Conservation (phyloP, 2,797 vertebrate species). For the Ispidina picta region DNA sequence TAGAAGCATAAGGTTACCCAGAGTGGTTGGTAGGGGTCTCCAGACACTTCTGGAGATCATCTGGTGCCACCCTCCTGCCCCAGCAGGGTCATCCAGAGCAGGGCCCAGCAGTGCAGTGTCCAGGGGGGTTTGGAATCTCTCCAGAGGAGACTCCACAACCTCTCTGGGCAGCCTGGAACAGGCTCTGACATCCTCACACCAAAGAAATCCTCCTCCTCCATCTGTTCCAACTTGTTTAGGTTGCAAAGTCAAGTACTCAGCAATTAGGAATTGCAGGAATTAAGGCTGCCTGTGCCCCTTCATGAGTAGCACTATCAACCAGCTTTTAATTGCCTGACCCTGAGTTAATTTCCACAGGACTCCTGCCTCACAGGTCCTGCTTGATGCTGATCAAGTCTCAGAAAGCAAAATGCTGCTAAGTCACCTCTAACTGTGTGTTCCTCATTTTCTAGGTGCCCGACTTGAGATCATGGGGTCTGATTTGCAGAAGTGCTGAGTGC, state of each 20-base stretch:
- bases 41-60: neutral
- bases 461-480: slow-evolving; percentile 69
- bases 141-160: no score
- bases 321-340: neutral
- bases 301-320: neutral
- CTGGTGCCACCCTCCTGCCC: neutral
- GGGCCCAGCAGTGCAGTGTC: neutral
- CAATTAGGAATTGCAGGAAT: slow-evolving; percentile 54
- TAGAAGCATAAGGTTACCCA: neutral
- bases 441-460: slow-evolving; percentile 67
- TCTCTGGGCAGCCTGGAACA: neutral
- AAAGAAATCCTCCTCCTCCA: neutral
- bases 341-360: slow-evolving; percentile 19
- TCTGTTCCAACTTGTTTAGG: neutral
- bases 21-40: neutral
- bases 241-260: slow-evolving; percentile 30
- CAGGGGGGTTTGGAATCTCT: no score
- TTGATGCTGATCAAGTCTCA: slow-evolving; percentile 21
- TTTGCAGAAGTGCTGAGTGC: slow-evolving; percentile 67
- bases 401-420: neutral
- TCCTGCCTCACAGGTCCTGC: neutral
- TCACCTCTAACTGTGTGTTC: slow-evolving; percentile 58
- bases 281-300: slow-evolving; percentile 47
- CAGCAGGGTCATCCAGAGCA: neutral
- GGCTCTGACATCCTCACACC: neutral